Percentiles rank a stretch among this genome's conserved stretches.
Evolutionary conservation across 2,113 vertebrate species (phyloP).

Genomic region (Mastomys coucha): DNA sequence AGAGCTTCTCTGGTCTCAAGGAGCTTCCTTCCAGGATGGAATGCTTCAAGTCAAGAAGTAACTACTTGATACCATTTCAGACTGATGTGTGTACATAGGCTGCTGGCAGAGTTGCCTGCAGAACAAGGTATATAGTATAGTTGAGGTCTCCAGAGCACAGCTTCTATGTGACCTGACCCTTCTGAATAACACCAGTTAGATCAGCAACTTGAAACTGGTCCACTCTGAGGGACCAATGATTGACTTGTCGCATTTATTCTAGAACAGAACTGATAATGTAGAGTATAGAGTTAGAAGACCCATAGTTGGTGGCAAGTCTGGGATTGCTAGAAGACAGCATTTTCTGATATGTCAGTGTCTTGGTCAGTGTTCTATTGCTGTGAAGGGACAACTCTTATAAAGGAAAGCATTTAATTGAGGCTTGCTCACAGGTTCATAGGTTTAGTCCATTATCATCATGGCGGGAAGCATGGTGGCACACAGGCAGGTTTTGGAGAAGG

Average conservation of each 20-base stretch:
- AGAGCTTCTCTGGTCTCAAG: not conserved
- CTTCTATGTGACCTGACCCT: slow-evolving; percentile 66
- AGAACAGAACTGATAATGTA: slow-evolving; percentile 60
- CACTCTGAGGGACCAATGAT: slow-evolving; percentile 73
- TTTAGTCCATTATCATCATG: not conserved
- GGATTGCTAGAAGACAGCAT: not conserved
- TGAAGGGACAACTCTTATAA: not conserved
- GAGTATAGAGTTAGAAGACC: not conserved
- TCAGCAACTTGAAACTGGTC: slow-evolving; percentile 73
- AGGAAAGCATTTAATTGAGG: not conserved
- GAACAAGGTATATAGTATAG: slow-evolving; percentile 54
- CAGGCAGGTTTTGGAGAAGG: not conserved
- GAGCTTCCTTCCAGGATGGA: not conserved
- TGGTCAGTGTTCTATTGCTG: not conserved
- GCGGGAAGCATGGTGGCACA: fast-evolving
- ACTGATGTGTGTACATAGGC: not conserved
- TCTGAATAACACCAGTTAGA: slow-evolving; percentile 78
- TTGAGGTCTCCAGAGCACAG: slow-evolving; percentile 67
- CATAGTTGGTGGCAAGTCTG: not conserved
- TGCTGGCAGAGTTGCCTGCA: not conserved
- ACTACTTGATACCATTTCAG: not conserved
- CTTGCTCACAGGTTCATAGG: not conserved
- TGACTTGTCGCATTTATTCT: slow-evolving; percentile 73
- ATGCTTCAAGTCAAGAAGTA: not conserved
- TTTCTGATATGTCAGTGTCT: not conserved